Evolutionary conservation across 2,888 invertebrate genomes (phyloP), one percentile per base, ranked within the genome.

Genomic region (Prionchulus punctatus): DNA sequence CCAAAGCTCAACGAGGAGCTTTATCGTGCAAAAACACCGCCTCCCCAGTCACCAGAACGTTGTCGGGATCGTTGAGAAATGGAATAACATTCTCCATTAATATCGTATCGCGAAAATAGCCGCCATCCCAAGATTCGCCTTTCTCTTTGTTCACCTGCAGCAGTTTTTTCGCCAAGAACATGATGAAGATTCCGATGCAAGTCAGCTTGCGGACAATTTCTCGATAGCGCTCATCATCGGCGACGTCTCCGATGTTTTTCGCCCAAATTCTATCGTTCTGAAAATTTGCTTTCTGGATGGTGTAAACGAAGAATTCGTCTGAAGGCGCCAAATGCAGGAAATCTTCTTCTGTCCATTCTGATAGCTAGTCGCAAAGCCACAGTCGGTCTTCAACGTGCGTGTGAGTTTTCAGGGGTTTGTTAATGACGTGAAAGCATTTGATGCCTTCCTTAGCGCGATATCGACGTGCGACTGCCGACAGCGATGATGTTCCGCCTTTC

Each of bases 1-100:
- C 30, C 30, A 51, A 31, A n/a, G n/a, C n/a, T n/a, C n/a, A n/a
- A n/a, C n/a, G n/a, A n/a, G n/a, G n/a, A n/a, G n/a, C 51, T 30
- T 31, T 51, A 27, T 51, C 51, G 51, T 51, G 51, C 12, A 51
- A 12, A 51, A 26, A 51, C 12, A 45, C 45, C 7, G 45, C 12
- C 23, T 45, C 45, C 4, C 23, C 45, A 45, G 23, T 23, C 12
- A 45, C 45, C 12, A 45, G 23, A 45, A 45, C 45, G 23, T 45
- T 45, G 12, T 45, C 45, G 4, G 45, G 45, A 23, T 45, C 18
- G 45, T 45, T 45, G 4, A 45, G 23, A 45, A 45, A 45, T n/a
- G 45, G 45, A 45, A 45, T 45, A 23, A 45, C 45, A 23, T 23
- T 12, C 7, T 45, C 45, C 7, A 23, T 45, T 23, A 45, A 23